A percentile compares a stretch with the other conserved stretches of the same genome.
Conservation (phyloP, 2,797 vertebrate species). For the Argya squamiceps region DNA sequence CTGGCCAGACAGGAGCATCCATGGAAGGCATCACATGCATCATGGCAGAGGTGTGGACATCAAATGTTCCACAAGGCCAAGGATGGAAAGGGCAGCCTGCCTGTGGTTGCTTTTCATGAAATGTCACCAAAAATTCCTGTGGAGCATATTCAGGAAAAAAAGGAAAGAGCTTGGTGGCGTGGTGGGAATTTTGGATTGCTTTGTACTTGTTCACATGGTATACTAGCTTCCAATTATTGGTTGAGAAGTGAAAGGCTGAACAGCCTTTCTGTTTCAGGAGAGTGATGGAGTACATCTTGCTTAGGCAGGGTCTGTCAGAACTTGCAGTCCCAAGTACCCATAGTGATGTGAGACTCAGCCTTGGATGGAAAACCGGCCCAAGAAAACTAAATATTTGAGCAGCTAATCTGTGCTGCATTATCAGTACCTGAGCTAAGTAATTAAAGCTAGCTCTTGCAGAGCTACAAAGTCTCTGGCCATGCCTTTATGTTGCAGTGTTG, state of each 20-base stretch:
- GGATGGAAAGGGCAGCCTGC: not conserved
- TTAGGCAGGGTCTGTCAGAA: not conserved
- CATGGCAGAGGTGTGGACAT: not conserved
- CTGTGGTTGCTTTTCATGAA: not conserved
- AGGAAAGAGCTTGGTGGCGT: not conserved
- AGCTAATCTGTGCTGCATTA: conserved; percentile 32
- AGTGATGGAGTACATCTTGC: not conserved
- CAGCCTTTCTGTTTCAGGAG: not conserved
- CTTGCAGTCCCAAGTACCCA: not conserved
- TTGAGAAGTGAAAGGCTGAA: not conserved
- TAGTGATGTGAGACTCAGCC: not conserved
- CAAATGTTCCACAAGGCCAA: not conserved
- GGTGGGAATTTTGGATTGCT: not conserved
- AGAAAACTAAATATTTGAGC: conserved; percentile 60
- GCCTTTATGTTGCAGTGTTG: not conserved
- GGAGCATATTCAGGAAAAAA: not conserved
- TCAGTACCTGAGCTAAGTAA: not conserved
- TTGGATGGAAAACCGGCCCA: not conserved
- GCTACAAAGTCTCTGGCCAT: not conserved
- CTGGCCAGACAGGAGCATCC: not conserved
- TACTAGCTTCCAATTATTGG: not conserved
- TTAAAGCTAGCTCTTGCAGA: not conserved
- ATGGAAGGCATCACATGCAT: not conserved
- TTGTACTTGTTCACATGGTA: not conserved
- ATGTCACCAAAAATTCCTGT: not conserved